Evolutionary conservation across 2,797 vertebrate species (phyloP), one percentile per base, ranked within the genome.

Genomic region (Mareca strepera): DNA sequence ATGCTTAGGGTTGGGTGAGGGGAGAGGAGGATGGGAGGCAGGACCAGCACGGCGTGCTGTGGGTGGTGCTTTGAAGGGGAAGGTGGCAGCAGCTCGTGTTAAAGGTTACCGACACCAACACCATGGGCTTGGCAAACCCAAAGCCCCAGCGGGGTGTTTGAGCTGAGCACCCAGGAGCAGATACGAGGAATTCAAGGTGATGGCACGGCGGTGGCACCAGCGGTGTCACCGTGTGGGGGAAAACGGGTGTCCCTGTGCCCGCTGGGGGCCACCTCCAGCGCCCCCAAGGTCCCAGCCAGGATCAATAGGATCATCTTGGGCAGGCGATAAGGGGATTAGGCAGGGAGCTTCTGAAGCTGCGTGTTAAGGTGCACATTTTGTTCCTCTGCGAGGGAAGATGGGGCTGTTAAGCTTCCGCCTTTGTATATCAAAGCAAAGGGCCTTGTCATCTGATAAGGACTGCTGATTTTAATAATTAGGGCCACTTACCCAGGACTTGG

Each of bases 401-500:
- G 90, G 92, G 92, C 86, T 93, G 96, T 94, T 93, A 91, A 94
- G 74, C 84, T 83, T 81, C 88, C 83, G 81, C 64, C 75, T 96
- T 91, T 95, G 89, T 93, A 90, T 93, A 95, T 97, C 96, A 93
- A 93, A 93, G 92, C 87, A 73, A 92, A 94, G 74, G 85, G 64
- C 93, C 62, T 82, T 96, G 94, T 90, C 70, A 88, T 95, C 80
- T 84, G 93, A 95, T 94, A 95, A 96, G 94, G 82, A 92, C 80
- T 91, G 90, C 95, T 94, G 91, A 97, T 97, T 97, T 97, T 88
- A 96, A 96, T 92, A 97, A 98, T 97, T 96, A 97, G 91, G 97
- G 95, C 96, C 96, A 94, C 96, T 98, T 97, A 96, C 62, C 76
- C 96, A 70, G 94, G 88, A 96, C 96, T 96, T 91, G 82, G 96